Evolutionary conservation across 2,797 vertebrate species (phyloP).

Genomic region (Pipistrellus pygmaeus): DNA sequence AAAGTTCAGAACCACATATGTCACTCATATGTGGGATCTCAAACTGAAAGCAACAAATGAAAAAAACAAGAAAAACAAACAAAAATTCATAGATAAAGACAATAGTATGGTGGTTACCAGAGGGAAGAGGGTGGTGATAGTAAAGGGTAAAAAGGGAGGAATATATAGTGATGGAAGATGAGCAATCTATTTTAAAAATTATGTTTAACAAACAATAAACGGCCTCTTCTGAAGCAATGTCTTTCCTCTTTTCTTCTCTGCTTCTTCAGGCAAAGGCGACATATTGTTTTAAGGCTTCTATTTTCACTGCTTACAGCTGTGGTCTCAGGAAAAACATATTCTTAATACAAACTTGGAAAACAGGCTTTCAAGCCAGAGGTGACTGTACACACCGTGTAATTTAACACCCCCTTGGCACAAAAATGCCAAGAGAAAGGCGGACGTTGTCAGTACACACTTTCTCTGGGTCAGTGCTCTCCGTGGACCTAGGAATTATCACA

Average conservation of each 20-base stretch:
- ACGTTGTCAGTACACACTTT: not conserved
- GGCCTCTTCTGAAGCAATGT: not conserved
- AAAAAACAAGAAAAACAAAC: not conserved
- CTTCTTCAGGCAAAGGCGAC: not conserved
- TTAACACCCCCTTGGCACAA: not conserved
- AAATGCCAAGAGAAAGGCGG: not conserved
- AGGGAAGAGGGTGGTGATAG: not conserved
- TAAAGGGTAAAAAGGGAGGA: not conserved
- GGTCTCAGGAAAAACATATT: not conserved
- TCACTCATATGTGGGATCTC: not conserved
- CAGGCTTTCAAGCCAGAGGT: not conserved
- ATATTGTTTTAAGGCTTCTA: not conserved
- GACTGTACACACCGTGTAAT: not conserved
- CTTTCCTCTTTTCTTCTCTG: not conserved
- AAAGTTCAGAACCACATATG: not conserved
- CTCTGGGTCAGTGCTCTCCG: not conserved
- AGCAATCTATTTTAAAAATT: not conserved
- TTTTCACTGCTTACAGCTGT: not conserved
- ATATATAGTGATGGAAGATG: not conserved
- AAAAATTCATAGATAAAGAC: not conserved
- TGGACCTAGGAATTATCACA: not conserved
- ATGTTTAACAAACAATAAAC: not conserved
- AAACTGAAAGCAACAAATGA: not conserved
- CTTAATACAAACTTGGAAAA: slow-evolving; percentile 9
- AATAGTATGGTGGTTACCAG: not conserved